Percentiles rank a stretch among this genome's conserved stretches.
Conservation (phyloP, 2,797 vertebrate species). For the Aphelocoma californica region DNA sequence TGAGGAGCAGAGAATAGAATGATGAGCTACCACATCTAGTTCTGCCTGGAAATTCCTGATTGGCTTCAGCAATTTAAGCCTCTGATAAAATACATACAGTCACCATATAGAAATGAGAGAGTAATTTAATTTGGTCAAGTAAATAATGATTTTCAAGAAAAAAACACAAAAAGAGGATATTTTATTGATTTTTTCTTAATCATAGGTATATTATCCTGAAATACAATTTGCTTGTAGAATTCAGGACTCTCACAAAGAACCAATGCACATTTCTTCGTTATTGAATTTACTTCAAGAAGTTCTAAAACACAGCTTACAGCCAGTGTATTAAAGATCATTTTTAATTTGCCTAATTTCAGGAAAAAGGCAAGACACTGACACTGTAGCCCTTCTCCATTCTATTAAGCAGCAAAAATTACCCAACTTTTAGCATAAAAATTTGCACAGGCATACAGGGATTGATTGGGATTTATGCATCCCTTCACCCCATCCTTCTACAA, state of each 20-base stretch:
- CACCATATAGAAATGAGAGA: not conserved
- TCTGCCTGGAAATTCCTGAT: not conserved
- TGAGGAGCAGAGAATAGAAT: not conserved
- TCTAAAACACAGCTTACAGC: not conserved
- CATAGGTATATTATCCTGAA: not conserved
- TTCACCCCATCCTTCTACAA: not conserved
- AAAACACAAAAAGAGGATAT: not conserved
- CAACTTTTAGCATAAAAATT: not conserved
- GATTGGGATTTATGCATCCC: not conserved
- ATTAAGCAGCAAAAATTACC: not conserved
- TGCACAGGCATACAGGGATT: accelerated
- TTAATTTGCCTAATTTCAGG: not conserved
- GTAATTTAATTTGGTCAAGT: not conserved
- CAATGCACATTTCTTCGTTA: not conserved
- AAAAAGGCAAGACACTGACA: not conserved
- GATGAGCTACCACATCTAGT: not conserved
- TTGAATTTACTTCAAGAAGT: not conserved
- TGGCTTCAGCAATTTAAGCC: not conserved
- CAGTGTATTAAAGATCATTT: not conserved
- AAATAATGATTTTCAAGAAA: not conserved
- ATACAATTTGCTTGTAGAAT: not conserved
- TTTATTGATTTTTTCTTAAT: not conserved
- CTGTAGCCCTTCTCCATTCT: not conserved
- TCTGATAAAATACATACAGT: not conserved
- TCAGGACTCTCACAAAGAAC: not conserved